Percentiles rank a stretch among this genome's conserved stretches.
These are phyloP conservation scores for Nymphalis c-album DNA, from an alignment of 2,888 invertebrate species.

Conservation along the genomic window DNA sequence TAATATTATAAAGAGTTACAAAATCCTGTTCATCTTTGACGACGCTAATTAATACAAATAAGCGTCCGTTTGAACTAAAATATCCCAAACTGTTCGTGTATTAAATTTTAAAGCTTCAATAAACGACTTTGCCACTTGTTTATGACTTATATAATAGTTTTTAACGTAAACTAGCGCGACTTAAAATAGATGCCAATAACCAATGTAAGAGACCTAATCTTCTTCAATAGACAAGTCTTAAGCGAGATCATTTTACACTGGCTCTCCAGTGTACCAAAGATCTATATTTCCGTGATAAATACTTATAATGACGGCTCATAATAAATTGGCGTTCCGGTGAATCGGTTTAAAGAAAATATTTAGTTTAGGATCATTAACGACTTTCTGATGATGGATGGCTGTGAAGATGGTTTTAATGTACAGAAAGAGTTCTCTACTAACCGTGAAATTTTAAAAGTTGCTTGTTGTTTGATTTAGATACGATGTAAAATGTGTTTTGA, in stretches of 20 bases:
- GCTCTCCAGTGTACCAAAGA: constrained; percentile 44
- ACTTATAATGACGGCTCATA: constrained; percentile 43
- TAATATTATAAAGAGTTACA: constrained; percentile 1
- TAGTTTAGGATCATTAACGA: constrained; percentile 65
- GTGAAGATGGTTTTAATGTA: constrained; percentile 44
- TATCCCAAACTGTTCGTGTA: constrained; percentile 57
- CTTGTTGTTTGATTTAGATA: no score
- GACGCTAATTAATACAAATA: constrained; percentile 73
- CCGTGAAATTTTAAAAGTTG: constrained; percentile 38
- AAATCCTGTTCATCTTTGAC: constrained; percentile 54
- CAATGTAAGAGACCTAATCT: constrained; percentile 42
- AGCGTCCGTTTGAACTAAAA: constrained; percentile 54
- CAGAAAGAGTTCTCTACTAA: constrained; percentile 42
- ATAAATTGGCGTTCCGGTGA: constrained; percentile 47
- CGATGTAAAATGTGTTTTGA: no score
- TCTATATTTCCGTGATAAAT: constrained; percentile 37
- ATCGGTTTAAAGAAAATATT: constrained; percentile 58
- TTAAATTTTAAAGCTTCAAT: constrained; percentile 66
- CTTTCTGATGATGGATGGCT: constrained; percentile 60
- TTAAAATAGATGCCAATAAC: constrained; percentile 52
- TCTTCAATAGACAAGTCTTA: background rate
- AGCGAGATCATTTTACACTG: constrained; percentile 41
- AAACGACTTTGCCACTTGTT: constrained; percentile 66
- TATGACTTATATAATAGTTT: constrained; percentile 69
- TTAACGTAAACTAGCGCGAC: constrained; percentile 56